These are phyloP conservation scores for Argyra leucocephala DNA, from an alignment of 2,888 invertebrate species.

Conservation along the genomic window DNA sequence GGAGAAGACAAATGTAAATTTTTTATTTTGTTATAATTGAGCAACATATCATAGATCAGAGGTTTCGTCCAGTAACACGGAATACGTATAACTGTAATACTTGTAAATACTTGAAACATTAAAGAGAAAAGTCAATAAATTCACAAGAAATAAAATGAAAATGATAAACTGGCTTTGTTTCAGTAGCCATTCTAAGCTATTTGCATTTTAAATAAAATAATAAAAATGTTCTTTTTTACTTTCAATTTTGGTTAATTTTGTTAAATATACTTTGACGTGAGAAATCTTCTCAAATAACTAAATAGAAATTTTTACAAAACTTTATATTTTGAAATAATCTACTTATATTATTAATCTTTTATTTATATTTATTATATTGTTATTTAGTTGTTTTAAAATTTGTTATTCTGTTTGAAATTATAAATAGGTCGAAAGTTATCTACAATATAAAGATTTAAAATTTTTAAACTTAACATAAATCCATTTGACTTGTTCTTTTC, in stretches of 20 bases:
- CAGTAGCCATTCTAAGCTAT: background rate
- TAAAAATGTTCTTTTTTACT: background rate
- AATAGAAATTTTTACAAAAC: background rate
- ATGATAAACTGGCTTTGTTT: background rate
- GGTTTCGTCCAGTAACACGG: background rate
- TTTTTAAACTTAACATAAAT: background rate
- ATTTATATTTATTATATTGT: slow-evolving; percentile 6
- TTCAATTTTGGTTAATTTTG: background rate
- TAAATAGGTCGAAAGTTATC: slow-evolving; percentile 6
- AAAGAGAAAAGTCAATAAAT: no score
- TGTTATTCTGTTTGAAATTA: slow-evolving; percentile 6
- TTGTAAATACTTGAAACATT: no score
- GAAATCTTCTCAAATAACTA: background rate
- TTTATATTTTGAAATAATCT: slow-evolving; percentile 1
- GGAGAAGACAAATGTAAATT: slow-evolving; percentile 33
- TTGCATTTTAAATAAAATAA: background rate
- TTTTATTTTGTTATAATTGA: background rate
- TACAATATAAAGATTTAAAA: background rate
- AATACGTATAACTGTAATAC: no score
- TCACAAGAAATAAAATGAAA: background rate
- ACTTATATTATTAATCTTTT: slow-evolving; percentile 3
- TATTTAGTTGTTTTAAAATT: slow-evolving; percentile 6
- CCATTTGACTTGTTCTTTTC: slow-evolving; percentile 3
- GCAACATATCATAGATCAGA: background rate
- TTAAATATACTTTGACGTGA: background rate